A percentile compares a stretch with the other conserved stretches of the same genome.
Conservation (phyloP, 2,888 invertebrate genomes). For the Drosophila birchii region DNA sequence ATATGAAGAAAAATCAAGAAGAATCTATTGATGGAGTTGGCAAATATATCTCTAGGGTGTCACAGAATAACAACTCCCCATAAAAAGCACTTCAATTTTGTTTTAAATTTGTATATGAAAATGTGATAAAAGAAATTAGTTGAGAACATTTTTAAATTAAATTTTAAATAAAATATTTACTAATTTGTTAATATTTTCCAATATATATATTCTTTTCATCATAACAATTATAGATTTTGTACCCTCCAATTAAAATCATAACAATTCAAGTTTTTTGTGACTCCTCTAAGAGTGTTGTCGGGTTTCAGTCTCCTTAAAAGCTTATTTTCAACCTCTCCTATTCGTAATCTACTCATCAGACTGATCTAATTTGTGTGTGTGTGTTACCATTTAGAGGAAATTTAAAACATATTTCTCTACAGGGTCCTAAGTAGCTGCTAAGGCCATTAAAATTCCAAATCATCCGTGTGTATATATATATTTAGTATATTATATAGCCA, state of each 20-base stretch:
- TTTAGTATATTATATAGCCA: constrained; percentile 37
- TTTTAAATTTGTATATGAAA: background rate
- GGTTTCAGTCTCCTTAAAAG: constrained; percentile 24
- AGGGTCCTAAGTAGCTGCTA: constrained; percentile 48
- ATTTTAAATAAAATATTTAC: background rate
- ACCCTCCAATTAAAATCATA: background rate
- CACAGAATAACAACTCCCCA: background rate
- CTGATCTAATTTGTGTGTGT: constrained; percentile 62
- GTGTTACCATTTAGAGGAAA: constrained; percentile 44
- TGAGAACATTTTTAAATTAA: background rate
- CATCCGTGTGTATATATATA: constrained; percentile 39
- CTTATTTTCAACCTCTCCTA: constrained; percentile 30
- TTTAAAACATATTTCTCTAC: constrained; percentile 45
- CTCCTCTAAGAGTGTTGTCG: background rate
- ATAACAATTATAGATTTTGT: background rate
- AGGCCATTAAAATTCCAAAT: constrained; percentile 47
- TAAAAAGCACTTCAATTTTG: background rate
- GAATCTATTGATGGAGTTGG: background rate
- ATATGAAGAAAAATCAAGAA: background rate
- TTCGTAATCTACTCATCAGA: constrained; percentile 59
- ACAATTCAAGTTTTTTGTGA: background rate
- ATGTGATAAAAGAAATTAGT: constrained; percentile 2
- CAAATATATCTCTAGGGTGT: background rate
- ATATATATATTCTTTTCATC: background rate
- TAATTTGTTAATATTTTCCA: no score